Conservation (phyloP, 2,113 vertebrate genomes). For the Erinaceus europaeus region DNA sequence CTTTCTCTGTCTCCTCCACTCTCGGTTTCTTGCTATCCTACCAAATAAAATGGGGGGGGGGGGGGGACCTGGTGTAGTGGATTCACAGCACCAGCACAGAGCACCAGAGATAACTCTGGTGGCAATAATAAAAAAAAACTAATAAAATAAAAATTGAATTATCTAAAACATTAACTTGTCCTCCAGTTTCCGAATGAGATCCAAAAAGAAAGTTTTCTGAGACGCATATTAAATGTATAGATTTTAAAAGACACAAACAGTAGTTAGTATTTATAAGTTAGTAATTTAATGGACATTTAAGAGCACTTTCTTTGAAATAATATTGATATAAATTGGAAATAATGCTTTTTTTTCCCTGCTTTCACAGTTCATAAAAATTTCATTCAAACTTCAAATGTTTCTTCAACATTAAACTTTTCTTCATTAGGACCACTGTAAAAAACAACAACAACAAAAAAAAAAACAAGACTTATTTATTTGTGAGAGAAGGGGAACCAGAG, state of each 20-base stretch:
- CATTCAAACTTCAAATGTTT: not conserved
- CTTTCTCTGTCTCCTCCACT: no score
- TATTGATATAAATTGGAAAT: conserved; percentile 39
- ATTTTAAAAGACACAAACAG: conserved; percentile 27
- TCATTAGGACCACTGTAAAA: conserved; percentile 9
- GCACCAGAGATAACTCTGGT: no score
- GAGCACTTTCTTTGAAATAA: conserved; percentile 31
- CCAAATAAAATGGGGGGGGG: no score
- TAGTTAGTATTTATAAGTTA: not conserved
- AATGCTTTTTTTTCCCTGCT: not conserved
- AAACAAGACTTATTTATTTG: no score
- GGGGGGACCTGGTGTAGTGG: no score
- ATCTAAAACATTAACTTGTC: not conserved
- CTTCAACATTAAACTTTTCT: conserved; percentile 16
- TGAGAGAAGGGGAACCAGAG: no score
- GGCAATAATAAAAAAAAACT: no score
- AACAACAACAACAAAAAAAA: no score
- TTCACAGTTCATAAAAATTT: conserved; percentile 15
- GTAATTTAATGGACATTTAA: not conserved
- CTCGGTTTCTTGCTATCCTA: no score
- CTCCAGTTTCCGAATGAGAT: not conserved
- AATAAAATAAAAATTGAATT: no score
- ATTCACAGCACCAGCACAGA: no score
- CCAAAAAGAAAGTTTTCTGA: no score
- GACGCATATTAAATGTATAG: conserved; percentile 9